These are phyloP conservation scores for Manis javanica DNA, from an alignment of 2,797 vertebrate genomes.

Conservation along the genomic window DNA sequence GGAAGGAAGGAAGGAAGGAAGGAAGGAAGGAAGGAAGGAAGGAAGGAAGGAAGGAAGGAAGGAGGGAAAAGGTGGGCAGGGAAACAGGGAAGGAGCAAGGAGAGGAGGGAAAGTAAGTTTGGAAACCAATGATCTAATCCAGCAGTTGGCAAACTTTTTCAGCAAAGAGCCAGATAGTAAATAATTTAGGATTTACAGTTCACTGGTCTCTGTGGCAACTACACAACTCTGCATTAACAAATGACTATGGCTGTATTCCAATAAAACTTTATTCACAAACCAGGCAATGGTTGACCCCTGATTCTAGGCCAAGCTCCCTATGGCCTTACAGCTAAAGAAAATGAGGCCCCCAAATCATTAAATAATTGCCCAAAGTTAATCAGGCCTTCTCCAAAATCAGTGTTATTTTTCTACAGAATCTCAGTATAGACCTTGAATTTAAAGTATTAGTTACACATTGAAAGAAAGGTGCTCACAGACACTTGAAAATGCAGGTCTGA, in stretches of 20 bases:
- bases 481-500: not conserved
- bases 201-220: not conserved
- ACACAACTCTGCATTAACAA: not conserved
- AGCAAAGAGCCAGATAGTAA: not conserved
- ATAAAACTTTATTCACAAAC: slow-evolving; percentile 47
- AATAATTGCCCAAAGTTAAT: not conserved
- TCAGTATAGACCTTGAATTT: not conserved
- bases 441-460: not conserved
- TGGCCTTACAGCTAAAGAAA: not conserved
- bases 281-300: not conserved
- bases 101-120: not conserved
- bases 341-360: not conserved
- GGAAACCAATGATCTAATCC: not conserved
- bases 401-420: not conserved
- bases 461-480: not conserved
- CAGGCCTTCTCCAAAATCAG: not conserved
- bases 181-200: not conserved
- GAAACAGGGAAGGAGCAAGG: too few species aligned
- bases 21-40: not conserved
- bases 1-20: accelerated
- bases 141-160: not conserved
- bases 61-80: accelerated
- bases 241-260: not conserved
- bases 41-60: accelerated
- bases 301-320: not conserved